Conservation (phyloP, 2,113 vertebrate species). For the Podarcis cretensis region DNA sequence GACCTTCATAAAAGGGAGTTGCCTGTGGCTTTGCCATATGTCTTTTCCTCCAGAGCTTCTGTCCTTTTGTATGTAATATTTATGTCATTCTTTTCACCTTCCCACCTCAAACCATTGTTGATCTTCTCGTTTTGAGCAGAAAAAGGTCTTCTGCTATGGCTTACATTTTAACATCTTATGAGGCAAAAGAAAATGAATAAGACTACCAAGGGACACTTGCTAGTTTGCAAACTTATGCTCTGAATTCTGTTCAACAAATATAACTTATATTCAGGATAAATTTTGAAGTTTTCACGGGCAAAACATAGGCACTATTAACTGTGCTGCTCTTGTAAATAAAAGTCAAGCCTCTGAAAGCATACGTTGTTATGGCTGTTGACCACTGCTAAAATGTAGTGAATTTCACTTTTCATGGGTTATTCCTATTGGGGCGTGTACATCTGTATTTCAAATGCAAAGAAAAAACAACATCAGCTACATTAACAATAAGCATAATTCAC, state of each 20-base stretch:
- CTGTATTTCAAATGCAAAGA: too few relatives aligned
- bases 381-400: too few relatives aligned
- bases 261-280: background rate
- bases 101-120: background rate
- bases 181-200: background rate
- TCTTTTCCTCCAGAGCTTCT: background rate
- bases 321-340: background rate
- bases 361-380: background rate
- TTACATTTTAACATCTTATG: background rate
- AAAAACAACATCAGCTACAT: background rate
- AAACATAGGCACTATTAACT: too few relatives aligned
- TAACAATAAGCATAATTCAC: background rate
- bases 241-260: background rate
- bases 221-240: background rate
- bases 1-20: constrained; percentile 9
- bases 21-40: constrained; percentile 43
- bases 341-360: background rate
- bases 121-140: background rate
- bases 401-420: too few relatives aligned
- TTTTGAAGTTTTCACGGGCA: background rate
- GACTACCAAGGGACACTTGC: background rate
- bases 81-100: background rate
- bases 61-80: background rate
- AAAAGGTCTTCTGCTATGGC: background rate
- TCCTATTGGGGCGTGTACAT: too few relatives aligned